Base-by-base conservation (phyloP, 2,797 vertebrate species). In the Geotrypetes seraphini region DNA sequence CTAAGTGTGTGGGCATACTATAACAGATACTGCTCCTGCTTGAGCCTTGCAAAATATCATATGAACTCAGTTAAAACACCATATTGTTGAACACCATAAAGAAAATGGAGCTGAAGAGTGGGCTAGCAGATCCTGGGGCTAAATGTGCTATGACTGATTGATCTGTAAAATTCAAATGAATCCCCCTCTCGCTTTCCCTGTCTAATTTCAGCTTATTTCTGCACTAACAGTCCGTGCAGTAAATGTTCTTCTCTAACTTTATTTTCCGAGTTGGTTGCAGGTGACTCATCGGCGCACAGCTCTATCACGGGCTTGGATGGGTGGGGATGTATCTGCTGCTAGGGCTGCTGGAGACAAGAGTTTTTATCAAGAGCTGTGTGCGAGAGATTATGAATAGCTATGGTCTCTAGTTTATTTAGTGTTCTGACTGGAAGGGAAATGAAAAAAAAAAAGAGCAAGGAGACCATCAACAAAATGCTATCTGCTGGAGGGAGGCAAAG, bases 151-250 rank as follows among this genome's bases (percentile, higher is more conserved):
- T 33, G 41, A 49, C 42, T 9, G 9, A 19, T 25, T 7, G 19
- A 47, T 27, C 28, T 63, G 58, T 53, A 28, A 14, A 47, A n/a
- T n/a, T n/a, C n/a, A n/a, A 44, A 56, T 36, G 19, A 60, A 30
- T 19, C 49, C 60, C 39, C 36, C 36, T 47, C 27, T 39, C 58
- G n/a, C n/a, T n/a, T n/a, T n/a, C 50, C 43, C 25, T 60, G 41
- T 41, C 46, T 34, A n/a, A n/a, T n/a, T n/a, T n/a, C n/a, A n/a
- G n/a, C n/a, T n/a, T n/a, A n/a, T n/a, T n/a, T n/a, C n/a, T n/a
- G n/a, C n/a, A n/a, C n/a, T n/a, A n/a, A n/a, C n/a, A n/a, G n/a
- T n/a, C n/a, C n/a, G n/a, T n/a, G n/a, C n/a, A n/a, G n/a, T n/a
- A n/a, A n/a, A n/a, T n/a, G n/a, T n/a, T n/a, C n/a, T n/a, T n/a